phyloP scores from a whole-genome alignment of 2,113 vertebrate genomes.

The Marcusenius ussheri region DNA sequence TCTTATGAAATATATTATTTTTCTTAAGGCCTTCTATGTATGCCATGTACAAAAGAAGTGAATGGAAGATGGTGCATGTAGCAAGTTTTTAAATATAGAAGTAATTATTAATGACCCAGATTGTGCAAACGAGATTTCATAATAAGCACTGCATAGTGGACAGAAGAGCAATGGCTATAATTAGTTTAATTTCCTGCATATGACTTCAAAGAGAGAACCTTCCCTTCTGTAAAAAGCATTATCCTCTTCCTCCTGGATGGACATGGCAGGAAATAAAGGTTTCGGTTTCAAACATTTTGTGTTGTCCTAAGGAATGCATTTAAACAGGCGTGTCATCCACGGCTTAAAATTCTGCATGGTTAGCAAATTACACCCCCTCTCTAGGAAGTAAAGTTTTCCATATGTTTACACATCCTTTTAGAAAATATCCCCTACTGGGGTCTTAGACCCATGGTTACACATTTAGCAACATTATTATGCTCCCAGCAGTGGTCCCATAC shows the following conservation, averaged over 20 bases:
- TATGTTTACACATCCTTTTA: conserved; percentile 14
- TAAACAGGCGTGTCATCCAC: conserved; percentile 15
- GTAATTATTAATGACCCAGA: not conserved
- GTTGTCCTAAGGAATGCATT: conserved; percentile 19
- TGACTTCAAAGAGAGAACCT: conserved; percentile 1
- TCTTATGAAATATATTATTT: not conserved
- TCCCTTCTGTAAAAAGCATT: conserved; percentile 16
- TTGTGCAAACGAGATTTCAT: not conserved
- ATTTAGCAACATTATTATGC: not conserved
- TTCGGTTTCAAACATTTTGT: conserved; percentile 16
- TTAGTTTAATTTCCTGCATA: conserved; percentile 13
- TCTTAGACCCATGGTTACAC: not conserved
- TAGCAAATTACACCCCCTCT: conserved; percentile 17
- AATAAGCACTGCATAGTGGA: not conserved
- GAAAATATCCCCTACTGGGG: conserved; percentile 1
- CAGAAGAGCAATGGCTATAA: not conserved
- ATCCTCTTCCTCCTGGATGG: conserved; percentile 4
- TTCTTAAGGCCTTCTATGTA: not conserved
- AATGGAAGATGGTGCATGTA: not conserved
- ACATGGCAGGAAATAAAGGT: conserved; percentile 20
- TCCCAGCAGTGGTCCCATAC: not conserved
- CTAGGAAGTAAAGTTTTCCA: conserved; percentile 18
- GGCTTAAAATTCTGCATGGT: conserved; percentile 21
- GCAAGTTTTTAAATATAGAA: not conserved
- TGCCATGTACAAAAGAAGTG: not conserved